Base-by-base conservation (phyloP, 1,140 invertebrate species). In the Diabrotica undecimpunctata region DNA sequence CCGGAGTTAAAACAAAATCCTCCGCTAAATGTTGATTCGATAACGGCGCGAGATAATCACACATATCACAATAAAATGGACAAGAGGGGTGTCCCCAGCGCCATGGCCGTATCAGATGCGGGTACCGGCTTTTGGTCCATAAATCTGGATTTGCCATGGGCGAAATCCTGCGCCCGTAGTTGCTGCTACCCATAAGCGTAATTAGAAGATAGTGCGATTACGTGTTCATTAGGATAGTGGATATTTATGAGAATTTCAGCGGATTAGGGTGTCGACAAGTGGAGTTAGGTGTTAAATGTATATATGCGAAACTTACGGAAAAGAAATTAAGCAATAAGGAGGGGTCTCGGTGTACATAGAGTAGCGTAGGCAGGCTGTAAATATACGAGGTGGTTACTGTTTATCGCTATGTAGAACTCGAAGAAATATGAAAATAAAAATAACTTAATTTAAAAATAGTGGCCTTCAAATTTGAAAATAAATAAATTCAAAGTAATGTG, bases 221-320 rank as follows among this genome's bases (percentile, higher is more conserved):
- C 63, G 71, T 70, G 68, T 72, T 70, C 69, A 72, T 72, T 72
- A 70, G 66, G 68, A 72, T 72, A 68, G 69, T 68, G 69, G 66
- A 70, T 67, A 70, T 70, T 70, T 70, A 71, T 71, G 66, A 54
- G 54, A 59, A 62, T 69, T 69, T 71, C 63, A 62, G 55, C 62
- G 38, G 65, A 65, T 66, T 69, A 66, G 70, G 68, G 70, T 69
- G 67, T 61, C 67, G 68, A 71, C 68, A 66, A 63, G 61, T 52
- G 46, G 8, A 35, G 52, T 61, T 68, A 66, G n/a, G 41, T n/a
- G 41, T 46, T 46, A 46, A 46, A 46, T 46, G n/a, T 46, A 6
- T 46, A 10, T n/a, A n/a, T 46, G 41, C 25, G 25, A 4, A 25
- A 25, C 4, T 25, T 25, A 25, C 25, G 25, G 4, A 25, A 25